Evolutionary conservation across 2,113 vertebrate species (phyloP), one percentile per base, ranked within the genome.

Genomic region (Progne subis): DNA sequence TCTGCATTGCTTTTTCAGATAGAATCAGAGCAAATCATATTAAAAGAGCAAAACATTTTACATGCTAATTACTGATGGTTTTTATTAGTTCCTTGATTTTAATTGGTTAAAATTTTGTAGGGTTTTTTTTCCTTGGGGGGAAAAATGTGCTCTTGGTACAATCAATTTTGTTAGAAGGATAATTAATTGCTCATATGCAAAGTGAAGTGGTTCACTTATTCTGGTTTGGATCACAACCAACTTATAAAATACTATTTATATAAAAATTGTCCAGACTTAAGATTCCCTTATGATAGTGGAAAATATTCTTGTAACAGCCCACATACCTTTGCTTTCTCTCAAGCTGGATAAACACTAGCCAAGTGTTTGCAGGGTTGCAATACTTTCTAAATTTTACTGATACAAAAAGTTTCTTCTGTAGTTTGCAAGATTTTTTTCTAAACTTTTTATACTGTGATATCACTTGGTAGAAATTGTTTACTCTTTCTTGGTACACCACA

Each of bases 21-120:
- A 60, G 44, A 95, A 63, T 65, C 39, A 87, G 28, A 90, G 20
- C 16, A 81, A 91, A 71, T 76, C 6, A 57, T 50, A 94, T 68
- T 94, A 70, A 72, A 95, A 91, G 57, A 78, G 14, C 41, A 88
- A 91, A 95, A 90, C 57, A 84, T 87, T 90, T 97, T 93, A 57
- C 49, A 39, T 90, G 55, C 85, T 96, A 95, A 90, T 94, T 90
- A 71, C 29, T 60, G 59, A 55, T 94, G 61, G 55, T 67, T 85
- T 96, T 89, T 93, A 93, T 94, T 70, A 82, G 46, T 84, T 92
- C 18, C 34, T 85, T 96, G 88, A 82, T 88, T 96, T 81, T 86
- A 77, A 84, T 82, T 79, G 74, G 79, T 56, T 93, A 96, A 95
- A 91, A 68, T 63, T 60, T 89, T 82, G 20, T 77, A 71, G 20